Conservation (phyloP, 1,140 invertebrate genomes). For the Frieseomelitta varia region DNA sequence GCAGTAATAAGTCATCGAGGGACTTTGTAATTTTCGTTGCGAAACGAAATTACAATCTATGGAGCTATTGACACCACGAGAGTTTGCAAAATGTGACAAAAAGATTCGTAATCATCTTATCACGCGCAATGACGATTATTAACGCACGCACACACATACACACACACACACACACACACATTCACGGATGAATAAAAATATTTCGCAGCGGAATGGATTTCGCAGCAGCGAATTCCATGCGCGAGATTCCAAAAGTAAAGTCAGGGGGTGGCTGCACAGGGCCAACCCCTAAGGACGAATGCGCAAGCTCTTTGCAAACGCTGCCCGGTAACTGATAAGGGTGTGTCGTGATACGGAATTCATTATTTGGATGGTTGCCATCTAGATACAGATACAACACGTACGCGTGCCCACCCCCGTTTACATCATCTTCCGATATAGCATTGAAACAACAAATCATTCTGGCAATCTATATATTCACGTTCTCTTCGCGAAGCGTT, state of each 20-base stretch:
- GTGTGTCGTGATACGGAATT: conserved; percentile 73
- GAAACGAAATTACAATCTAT: no score
- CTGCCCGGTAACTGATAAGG: conserved; percentile 71
- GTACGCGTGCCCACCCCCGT: conserved; percentile 10
- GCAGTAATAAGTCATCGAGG: conserved; percentile 17
- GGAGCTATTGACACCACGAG: neutral
- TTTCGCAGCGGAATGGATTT: neutral
- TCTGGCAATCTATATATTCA: no score
- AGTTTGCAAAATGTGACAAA: neutral
- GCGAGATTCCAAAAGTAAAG: conserved; percentile 26
- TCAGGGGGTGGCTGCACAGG: conserved; percentile 41
- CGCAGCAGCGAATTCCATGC: conserved; percentile 22
- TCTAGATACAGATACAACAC: conserved; percentile 73
- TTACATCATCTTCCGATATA: conserved; percentile 43
- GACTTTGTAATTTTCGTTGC: neutral
- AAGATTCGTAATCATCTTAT: no score
- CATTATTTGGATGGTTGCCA: conserved; percentile 69
- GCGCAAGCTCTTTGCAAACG: conserved; percentile 73
- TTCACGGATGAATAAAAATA: neutral
- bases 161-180: no score
- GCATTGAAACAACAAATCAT: neutral
- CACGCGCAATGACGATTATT: no score
- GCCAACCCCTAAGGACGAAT: conserved; percentile 62
- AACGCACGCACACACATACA: no score
- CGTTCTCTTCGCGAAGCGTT: no score